Evolutionary conservation across 2,888 invertebrate genomes (phyloP).

Genomic region (Embidobia sp.): DNA sequence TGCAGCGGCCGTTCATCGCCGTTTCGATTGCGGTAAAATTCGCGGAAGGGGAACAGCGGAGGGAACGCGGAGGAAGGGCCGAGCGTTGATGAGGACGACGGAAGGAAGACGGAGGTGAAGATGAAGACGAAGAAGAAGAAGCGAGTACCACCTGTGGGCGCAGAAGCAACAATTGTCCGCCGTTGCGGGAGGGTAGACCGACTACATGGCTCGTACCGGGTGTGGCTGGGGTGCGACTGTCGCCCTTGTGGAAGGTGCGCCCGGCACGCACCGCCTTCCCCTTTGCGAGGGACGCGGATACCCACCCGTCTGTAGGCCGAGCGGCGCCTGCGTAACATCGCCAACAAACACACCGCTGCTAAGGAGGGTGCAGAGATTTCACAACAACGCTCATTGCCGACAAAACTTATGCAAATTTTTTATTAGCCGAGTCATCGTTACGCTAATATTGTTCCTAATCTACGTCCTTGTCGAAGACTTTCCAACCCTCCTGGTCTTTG

Average conservation of each 20-base stretch:
- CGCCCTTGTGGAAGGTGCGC: conserved; percentile 69
- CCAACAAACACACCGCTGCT: conserved; percentile 45
- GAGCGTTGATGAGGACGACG: conserved; percentile 24
- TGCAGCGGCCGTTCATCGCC: conserved; percentile 38
- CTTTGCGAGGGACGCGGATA: conserved; percentile 70
- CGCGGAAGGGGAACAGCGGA: conserved; percentile 26
- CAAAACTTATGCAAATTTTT: conserved; percentile 49
- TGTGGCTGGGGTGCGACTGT: conserved; percentile 80
- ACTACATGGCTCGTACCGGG: conserved; percentile 81
- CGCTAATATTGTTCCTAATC: no score
- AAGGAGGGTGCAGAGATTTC: conserved; percentile 46
- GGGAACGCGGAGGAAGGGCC: background rate
- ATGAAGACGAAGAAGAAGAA: conserved; percentile 65
- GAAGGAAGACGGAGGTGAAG: conserved; percentile 21
- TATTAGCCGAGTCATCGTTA: conserved; percentile 7
- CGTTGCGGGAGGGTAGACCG: conserved; percentile 81
- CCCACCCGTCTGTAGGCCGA: conserved; percentile 64
- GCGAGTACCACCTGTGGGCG: conserved; percentile 81
- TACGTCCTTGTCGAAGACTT: no score
- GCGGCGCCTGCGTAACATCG: conserved; percentile 67
- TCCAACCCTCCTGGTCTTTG: no score
- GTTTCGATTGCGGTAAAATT: conserved; percentile 53
- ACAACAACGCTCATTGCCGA: conserved; percentile 32
- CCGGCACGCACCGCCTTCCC: conserved; percentile 71
- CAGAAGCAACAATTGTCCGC: conserved; percentile 82